Percentiles rank a stretch among this genome's conserved stretches.
These are phyloP conservation scores for Scaptomyza cyrtandrae DNA, from an alignment of 2,888 invertebrate genomes.

Conservation along the genomic window DNA sequence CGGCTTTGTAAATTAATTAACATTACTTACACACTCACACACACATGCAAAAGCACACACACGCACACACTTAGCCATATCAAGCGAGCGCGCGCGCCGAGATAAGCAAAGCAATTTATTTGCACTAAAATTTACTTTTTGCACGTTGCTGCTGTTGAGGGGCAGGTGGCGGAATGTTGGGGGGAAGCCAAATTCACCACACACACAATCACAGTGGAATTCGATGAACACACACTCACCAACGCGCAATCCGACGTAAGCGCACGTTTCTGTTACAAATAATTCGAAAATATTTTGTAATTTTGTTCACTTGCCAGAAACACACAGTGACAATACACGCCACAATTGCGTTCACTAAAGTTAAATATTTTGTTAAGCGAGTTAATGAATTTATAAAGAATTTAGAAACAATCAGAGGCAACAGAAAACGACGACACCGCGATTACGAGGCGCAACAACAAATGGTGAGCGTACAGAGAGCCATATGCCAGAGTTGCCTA, in stretches of 20 bases:
- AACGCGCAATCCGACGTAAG: slow-evolving; percentile 61
- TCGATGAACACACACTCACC: slow-evolving; percentile 32
- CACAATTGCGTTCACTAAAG: slow-evolving; percentile 33
- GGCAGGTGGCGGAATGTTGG: slow-evolving; percentile 28
- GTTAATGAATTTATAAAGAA: slow-evolving; percentile 56
- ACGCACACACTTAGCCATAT: slow-evolving; percentile 48
- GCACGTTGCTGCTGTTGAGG: slow-evolving; percentile 54
- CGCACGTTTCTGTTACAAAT: slow-evolving; percentile 72
- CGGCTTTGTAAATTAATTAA: slow-evolving; percentile 72
- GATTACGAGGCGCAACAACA: slow-evolving; percentile 70
- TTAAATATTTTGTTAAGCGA: slow-evolving; percentile 37
- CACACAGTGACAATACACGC: slow-evolving; percentile 33
- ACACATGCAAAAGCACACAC: slow-evolving; percentile 26
- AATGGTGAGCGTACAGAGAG: slow-evolving; percentile 59
- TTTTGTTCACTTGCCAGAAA: slow-evolving; percentile 26
- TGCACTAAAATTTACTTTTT: slow-evolving; percentile 79
- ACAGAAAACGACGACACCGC: slow-evolving; percentile 69
- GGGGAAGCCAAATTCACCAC: slow-evolving; percentile 72
- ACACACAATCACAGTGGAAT: slow-evolving; percentile 60
- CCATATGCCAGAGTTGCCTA: slow-evolving; percentile 46
- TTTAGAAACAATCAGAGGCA: slow-evolving; percentile 56
- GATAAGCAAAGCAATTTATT: slow-evolving; percentile 80
- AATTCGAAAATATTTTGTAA: slow-evolving; percentile 23
- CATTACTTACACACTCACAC: slow-evolving; percentile 58
- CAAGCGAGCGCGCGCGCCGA: slow-evolving; percentile 65